Base-by-base conservation (phyloP, 2,888 invertebrate genomes). In the Gortyna flavago region DNA sequence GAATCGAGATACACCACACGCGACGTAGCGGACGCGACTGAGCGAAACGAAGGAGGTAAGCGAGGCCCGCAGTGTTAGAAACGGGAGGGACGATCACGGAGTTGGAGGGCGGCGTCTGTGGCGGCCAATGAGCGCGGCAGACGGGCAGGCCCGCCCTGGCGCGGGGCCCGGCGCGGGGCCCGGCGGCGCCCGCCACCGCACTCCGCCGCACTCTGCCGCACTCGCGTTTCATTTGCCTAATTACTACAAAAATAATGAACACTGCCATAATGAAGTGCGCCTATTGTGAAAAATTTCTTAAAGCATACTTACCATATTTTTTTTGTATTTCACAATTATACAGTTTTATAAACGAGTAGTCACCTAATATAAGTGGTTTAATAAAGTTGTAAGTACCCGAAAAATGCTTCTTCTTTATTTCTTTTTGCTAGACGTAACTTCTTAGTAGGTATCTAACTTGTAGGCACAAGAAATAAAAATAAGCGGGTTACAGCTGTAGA, bases 161-260 rank as follows among this genome's bases (percentile, higher is more conserved):
- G 72, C 79, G 80, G 73, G 32, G 61, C 18, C 70, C 80, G 80
- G 89, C 85, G 85, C 79, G 80, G 73, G 32, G 61, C 18, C 70
- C 80, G 77, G 89, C 85, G 85, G 89, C 85, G 85, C 78, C 87
- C 85, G 87, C 73, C 35, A 25, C 68, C 68, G 51, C 86, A 81
- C 79, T 71, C 89, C 86, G 75, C 77, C 98, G 84, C 85, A 83
- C 81, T 82, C 84, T 77, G 88, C 89, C 89, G 85, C 90, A 90
- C 91, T 93, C 92, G 90, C 92, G 89, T 92, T 95, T 95, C 93
- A 95, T 96, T 95, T 95, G 94, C 93, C 93, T 96, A 95, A 96
- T 96, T 96, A 95, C 93, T 92, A 93, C 93, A 91, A 94, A 95
- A 95, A 94, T 95, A 95, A 95, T 94, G 93, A 95, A 94, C 92